Conservation (phyloP, 53 echinoderm and acorn worm genomes). For the Henricia sp. region DNA sequence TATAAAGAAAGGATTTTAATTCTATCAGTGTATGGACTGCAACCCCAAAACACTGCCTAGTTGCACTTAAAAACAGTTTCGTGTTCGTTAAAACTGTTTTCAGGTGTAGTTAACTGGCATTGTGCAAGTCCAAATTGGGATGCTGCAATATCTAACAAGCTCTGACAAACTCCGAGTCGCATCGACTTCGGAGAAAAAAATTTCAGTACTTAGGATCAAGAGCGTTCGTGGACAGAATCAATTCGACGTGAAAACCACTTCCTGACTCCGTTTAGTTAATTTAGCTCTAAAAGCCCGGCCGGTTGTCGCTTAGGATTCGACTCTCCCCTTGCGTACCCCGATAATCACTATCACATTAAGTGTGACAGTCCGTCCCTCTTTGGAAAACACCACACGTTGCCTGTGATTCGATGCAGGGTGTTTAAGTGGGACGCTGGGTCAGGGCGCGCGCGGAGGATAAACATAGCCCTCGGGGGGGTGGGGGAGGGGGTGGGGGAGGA, state of each 20-base stretch:
- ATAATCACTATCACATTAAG: conserved; percentile 20
- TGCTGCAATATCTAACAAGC: not conserved
- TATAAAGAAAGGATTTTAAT: too few species aligned
- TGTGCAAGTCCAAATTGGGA: not conserved
- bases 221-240: not conserved
- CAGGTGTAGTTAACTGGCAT: not conserved
- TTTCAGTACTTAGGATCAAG: not conserved
- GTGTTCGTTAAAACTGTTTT: not conserved
- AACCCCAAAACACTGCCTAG: too few species aligned
- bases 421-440: too few species aligned
- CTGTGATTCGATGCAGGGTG: too few species aligned
- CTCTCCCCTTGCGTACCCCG: conserved; percentile 3
- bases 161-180: not conserved
- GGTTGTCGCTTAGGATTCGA: conserved; percentile 39
- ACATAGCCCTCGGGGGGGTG: too few species aligned
- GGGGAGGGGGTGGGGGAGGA: not conserved
- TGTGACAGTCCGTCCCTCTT: not conserved
- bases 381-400: conserved; percentile 23
- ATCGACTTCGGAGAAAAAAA: not conserved
- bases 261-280: not conserved
- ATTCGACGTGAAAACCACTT: not conserved
- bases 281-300: not conserved
- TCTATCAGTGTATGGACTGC: too few species aligned
- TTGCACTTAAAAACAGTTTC: too few species aligned
- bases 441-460: too few species aligned